A percentile compares a stretch with the other conserved stretches of the same genome.
These are phyloP conservation scores for Monodelphis domestica DNA, from an alignment of 2,797 vertebrate genomes.

Conservation along the genomic window DNA sequence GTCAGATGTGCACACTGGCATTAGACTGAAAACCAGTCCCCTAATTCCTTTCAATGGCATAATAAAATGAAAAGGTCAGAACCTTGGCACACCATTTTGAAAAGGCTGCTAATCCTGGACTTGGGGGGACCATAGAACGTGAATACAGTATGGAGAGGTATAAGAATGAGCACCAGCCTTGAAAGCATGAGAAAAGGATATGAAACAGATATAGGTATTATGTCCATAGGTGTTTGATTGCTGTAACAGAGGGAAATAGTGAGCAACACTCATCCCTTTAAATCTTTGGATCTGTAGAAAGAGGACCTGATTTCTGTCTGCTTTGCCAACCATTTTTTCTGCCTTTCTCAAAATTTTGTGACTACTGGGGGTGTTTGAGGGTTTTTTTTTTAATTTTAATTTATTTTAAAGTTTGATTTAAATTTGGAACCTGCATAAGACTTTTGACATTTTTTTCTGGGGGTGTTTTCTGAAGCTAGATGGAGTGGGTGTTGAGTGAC, in stretches of 20 bases:
- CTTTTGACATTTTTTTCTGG: constrained; percentile 76
- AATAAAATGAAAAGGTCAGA: neutral
- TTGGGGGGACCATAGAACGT: neutral
- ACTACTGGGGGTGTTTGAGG: constrained; percentile 74
- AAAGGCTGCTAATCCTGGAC: neutral
- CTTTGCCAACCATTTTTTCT: constrained; percentile 54
- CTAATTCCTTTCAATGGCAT: neutral
- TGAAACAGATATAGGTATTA: constrained; percentile 2
- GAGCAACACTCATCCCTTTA: neutral
- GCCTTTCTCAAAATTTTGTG: constrained; percentile 67
- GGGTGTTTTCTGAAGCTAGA: constrained; percentile 79
- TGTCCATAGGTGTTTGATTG: neutral
- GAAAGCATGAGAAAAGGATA: constrained; percentile 9
- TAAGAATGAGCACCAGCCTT: constrained; percentile 40
- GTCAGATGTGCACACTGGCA: neutral
- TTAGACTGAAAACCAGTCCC: neutral
- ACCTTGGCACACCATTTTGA: neutral
- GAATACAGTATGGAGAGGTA: constrained; percentile 31
- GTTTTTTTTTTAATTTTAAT: constrained; percentile 74
- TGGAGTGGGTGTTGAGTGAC: constrained; percentile 80
- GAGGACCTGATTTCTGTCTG: constrained; percentile 49
- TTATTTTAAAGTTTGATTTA: constrained; percentile 80
- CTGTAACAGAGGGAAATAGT: neutral
- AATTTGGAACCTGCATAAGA: constrained; percentile 82
- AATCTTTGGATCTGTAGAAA: constrained; percentile 24